Evolutionary conservation across 2,797 vertebrate genomes (phyloP).

Genomic region (Mus spretus): DNA sequence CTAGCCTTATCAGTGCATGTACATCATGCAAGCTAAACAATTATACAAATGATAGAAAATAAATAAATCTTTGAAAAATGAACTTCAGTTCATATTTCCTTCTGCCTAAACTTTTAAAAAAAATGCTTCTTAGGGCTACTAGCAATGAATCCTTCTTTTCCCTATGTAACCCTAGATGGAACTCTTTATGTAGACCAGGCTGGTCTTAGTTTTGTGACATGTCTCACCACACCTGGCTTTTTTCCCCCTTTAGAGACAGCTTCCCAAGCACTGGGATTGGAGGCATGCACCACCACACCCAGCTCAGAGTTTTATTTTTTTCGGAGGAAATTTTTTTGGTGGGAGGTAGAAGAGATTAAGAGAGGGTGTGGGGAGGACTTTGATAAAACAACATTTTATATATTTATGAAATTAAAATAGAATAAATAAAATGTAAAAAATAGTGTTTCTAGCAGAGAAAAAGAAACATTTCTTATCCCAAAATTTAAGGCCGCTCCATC

Average conservation of each 20-base stretch:
- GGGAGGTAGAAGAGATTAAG: not conserved
- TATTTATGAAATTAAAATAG: not conserved
- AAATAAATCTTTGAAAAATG: not conserved
- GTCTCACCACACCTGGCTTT: not conserved
- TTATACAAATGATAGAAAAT: not conserved
- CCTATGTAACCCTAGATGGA: not conserved
- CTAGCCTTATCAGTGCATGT: not conserved
- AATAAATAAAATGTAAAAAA: not conserved
- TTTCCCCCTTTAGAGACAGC: not conserved
- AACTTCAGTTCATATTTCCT: conserved; percentile 33
- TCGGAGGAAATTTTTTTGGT: not conserved
- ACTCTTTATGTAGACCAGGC: not conserved
- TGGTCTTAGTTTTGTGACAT: not conserved
- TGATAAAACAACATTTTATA: not conserved
- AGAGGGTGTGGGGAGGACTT: not conserved
- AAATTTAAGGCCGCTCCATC: not conserved
- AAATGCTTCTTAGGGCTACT: not conserved
- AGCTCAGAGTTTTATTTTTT: not conserved
- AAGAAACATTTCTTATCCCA: not conserved
- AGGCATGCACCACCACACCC: not conserved
- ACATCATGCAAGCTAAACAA: not conserved
- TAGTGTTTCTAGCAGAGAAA: not conserved
- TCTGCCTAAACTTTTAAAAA: not conserved
- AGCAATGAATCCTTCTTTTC: not conserved
- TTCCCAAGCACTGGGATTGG: not conserved